These are phyloP conservation scores for Lemur catta DNA, from an alignment of 2,797 vertebrate genomes.

Conservation along the genomic window DNA sequence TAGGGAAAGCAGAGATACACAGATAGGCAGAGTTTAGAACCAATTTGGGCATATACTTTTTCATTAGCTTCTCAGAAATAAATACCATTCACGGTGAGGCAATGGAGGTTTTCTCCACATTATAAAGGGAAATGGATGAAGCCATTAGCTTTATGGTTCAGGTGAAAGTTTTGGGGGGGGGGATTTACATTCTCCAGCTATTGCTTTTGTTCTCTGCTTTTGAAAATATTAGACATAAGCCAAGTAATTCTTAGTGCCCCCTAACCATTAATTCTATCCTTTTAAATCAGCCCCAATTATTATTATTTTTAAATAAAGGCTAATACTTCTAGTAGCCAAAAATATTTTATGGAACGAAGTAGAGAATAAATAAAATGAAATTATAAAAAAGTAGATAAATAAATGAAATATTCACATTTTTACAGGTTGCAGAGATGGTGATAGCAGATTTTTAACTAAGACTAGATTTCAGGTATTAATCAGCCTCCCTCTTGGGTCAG, in stretches of 20 bases:
- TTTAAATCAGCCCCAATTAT: conserved; percentile 35
- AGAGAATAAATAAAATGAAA: conserved; percentile 22
- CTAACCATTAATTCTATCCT: neutral
- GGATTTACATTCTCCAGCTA: neutral
- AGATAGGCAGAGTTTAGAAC: neutral
- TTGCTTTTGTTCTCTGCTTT: conserved; percentile 3
- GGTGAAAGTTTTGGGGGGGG: neutral
- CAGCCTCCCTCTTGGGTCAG: neutral
- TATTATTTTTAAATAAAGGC: neutral
- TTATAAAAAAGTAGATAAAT: neutral
- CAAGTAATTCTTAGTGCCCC: neutral
- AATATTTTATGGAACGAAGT: neutral
- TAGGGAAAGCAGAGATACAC: neutral
- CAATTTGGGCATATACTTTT: neutral
- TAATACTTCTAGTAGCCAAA: neutral
- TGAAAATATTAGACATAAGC: neutral
- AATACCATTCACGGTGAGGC: neutral
- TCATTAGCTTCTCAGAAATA: neutral
- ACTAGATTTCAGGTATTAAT: neutral
- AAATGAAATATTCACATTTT: neutral
- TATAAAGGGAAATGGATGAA: neutral
- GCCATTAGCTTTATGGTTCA: neutral
- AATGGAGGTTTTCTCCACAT: neutral
- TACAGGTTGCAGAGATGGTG: neutral
- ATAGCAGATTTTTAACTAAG: neutral